These are phyloP conservation scores for Allolobophora icterica DNA, from an alignment of 2,888 invertebrate genomes.

Conservation along the genomic window DNA sequence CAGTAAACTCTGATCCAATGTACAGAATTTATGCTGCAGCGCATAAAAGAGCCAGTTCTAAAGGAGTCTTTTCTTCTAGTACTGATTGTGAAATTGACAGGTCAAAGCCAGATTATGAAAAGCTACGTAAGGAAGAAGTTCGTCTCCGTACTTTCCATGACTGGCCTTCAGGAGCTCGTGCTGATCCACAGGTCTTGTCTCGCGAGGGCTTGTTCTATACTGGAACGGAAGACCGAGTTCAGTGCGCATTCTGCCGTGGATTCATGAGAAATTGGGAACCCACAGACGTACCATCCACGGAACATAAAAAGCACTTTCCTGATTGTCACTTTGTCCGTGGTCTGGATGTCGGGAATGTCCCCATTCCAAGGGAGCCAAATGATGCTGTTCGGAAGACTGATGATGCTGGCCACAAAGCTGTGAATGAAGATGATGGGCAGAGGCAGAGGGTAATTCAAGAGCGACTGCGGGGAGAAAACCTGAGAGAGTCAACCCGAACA, in stretches of 20 bases:
- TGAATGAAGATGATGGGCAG: background rate
- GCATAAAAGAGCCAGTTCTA: background rate
- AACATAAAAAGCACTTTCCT: constrained; percentile 38
- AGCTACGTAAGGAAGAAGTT: background rate
- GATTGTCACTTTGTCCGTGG: constrained; percentile 20
- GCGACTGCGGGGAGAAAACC: background rate
- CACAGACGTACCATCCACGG: constrained; percentile 19
- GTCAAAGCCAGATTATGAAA: constrained; percentile 13
- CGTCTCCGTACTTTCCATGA: constrained; percentile 28
- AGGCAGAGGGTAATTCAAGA: background rate
- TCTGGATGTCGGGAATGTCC: background rate
- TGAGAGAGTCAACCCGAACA: background rate
- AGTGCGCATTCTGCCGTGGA: constrained; percentile 33
- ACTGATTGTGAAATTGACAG: background rate
- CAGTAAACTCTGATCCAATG: background rate
- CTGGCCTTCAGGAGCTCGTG: background rate
- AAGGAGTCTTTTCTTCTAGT: constrained; percentile 10
- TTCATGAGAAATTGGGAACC: constrained; percentile 29
- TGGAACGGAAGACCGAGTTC: constrained; percentile 24
- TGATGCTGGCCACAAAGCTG: background rate
- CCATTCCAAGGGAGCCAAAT: background rate
- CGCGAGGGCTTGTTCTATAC: constrained; percentile 32
- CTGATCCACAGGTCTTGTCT: constrained; percentile 26
- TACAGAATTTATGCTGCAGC: background rate
- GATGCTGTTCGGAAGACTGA: background rate